Evolutionary conservation across 2,113 vertebrate species (phyloP), one percentile per base, ranked within the genome.

Genomic region (Candoia aspera): DNA sequence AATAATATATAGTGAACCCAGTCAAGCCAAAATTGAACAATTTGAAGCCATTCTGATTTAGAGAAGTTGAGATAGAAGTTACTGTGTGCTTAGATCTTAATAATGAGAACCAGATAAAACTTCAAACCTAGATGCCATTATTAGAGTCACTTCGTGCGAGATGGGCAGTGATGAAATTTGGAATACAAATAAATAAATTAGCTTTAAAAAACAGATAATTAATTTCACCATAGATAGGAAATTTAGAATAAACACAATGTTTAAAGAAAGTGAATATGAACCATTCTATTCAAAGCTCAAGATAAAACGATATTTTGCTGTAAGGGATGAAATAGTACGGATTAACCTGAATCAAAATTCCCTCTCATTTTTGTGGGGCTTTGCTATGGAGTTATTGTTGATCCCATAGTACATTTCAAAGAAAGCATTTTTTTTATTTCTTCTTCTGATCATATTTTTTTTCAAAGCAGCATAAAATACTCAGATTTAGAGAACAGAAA

Each of bases 231-330:
- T 11, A 83, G 4, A 19, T 90, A 23, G 19, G 12, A 86, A n/a
- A 68, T 17, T 58, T 94, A 58, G 49, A 17, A 89, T 91, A 92
- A 92, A 9, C 37, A 4, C 37, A n/a, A 37, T 2, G 93, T 92
- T 33, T 83, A 24, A 93, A 95, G 88, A 57, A 6, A 91, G 94
- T 91, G 29, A 54, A 53, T 89, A 37, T 9, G 8, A 9, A 89
- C 10, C 84, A 84, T 0, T 6, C 29, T 88, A 94, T 92, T 93
- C 4, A 83, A 94, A 93, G 23, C 5, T 91, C 17, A 0, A 1
- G 4, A 92, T 46, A 3, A 90, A 95, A 84, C 1, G 86, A 57
- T 54, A 86, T 49, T 64, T 79, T 29, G 54, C 1, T n/a, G 13
- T 46, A 88, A 90, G 1, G 93, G 91, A 53, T 17, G 91, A 79